Evolutionary conservation across 2,888 invertebrate genomes (phyloP).

Genomic region (Microchrysa polita): DNA sequence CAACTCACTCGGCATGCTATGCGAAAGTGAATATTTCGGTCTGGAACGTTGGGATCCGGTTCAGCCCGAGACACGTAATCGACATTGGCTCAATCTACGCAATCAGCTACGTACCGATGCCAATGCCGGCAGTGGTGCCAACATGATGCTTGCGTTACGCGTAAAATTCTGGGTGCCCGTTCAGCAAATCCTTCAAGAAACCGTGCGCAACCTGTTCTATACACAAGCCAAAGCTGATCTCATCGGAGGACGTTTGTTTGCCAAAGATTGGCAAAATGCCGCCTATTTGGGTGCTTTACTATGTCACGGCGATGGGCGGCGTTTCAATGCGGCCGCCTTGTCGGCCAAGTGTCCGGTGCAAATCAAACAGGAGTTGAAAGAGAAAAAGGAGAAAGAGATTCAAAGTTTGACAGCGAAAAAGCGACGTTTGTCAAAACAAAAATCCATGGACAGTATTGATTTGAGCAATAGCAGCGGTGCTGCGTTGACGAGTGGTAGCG

Average conservation of each 20-base stretch:
- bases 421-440: conserved; percentile 62
- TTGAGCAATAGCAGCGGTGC: conserved; percentile 47
- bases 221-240: conserved; percentile 83
- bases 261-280: conserved; percentile 75
- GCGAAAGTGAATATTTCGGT: conserved; percentile 90
- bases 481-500: conserved; percentile 34
- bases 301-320: conserved; percentile 69
- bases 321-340: conserved; percentile 59
- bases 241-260: conserved; percentile 76
- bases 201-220: conserved; percentile 85
- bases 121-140: conserved; percentile 58
- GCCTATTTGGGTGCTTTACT: conserved; percentile 79
- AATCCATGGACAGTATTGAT: conserved; percentile 62
- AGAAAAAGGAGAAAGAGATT: conserved; percentile 56
- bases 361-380: conserved; percentile 55
- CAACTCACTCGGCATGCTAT: conserved; percentile 81
- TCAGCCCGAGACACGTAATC: conserved; percentile 73
- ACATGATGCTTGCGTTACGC: conserved; percentile 61
- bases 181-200: conserved; percentile 84
- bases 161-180: conserved; percentile 95
- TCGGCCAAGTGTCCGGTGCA: conserved; percentile 59
- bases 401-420: conserved; percentile 61
- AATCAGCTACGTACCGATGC: conserved; percentile 67
- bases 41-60: conserved; percentile 68
- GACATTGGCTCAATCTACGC: conserved; percentile 86